Conservation (phyloP, 1,140 invertebrate genomes). For the Calliphora vicina region DNA sequence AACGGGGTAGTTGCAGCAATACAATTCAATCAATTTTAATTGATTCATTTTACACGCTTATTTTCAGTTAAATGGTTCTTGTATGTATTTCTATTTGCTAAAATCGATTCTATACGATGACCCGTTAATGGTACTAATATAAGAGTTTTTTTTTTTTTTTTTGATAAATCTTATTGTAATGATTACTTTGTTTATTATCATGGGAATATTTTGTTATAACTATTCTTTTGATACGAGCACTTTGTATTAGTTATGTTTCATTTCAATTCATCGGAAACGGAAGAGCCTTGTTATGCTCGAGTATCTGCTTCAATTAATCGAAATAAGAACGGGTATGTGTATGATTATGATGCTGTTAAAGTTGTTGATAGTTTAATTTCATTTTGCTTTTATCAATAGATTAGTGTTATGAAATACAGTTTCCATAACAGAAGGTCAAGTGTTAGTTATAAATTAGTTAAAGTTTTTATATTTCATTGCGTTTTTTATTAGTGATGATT, state of each 20-base stretch:
- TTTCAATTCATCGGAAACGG: not conserved
- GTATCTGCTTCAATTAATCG: not conserved
- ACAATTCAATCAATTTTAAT: slow-evolving; percentile 30
- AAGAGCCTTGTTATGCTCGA: not conserved
- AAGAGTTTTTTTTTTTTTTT: not conserved
- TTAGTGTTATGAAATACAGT: not conserved
- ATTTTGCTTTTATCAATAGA: not conserved
- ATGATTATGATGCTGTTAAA: too few relatives aligned
- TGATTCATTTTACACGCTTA: slow-evolving; percentile 29
- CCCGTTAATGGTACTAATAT: not conserved
- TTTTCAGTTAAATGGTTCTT: not conserved
- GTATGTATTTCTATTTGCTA: not conserved
- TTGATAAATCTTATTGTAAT: not conserved
- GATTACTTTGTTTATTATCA: not conserved
- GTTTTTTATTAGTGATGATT: too few relatives aligned
- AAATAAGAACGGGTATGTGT: not conserved
- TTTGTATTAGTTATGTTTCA: not conserved
- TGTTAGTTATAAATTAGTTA: not conserved
- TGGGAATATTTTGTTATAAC: slow-evolving; percentile 1
- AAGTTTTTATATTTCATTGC: too few relatives aligned
- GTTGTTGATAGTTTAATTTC: slow-evolving; percentile 21
- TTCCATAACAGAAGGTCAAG: slow-evolving; percentile 8
- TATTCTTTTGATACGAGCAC: too few relatives aligned
- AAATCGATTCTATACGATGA: not conserved
- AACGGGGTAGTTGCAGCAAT: slow-evolving; percentile 8